phyloP scores from a whole-genome alignment of 2,797 vertebrate genomes.

The Scyliorhinus canicula region DNA sequence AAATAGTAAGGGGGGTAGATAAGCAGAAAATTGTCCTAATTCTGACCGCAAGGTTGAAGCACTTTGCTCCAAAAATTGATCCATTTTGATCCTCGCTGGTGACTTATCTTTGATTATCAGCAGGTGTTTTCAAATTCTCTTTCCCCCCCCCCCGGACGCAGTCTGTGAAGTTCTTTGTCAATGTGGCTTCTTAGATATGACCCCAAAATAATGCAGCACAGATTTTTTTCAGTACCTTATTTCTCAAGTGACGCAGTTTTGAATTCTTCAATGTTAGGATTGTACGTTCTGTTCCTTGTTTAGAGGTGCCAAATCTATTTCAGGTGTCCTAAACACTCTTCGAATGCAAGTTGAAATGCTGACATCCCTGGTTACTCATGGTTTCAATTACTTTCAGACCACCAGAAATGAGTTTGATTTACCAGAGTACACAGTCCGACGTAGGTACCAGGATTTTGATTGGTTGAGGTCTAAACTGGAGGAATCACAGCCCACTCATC shows the following conservation, averaged over 20 bases:
- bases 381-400: slow-evolving; percentile 62
- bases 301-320: not conserved
- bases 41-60: not conserved
- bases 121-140: not conserved
- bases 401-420: slow-evolving; percentile 87
- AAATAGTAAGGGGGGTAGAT: too few species aligned
- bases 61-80: not conserved
- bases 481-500: slow-evolving; percentile 93
- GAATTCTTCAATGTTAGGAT: not conserved
- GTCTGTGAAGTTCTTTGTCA: not conserved
- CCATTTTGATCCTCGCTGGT: not conserved
- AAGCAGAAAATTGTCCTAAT: not conserved
- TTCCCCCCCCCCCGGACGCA: not conserved
- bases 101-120: not conserved
- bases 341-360: not conserved
- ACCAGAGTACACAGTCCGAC: slow-evolving; percentile 83
- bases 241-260: not conserved
- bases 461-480: slow-evolving; percentile 92
- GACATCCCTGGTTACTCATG: slow-evolving; percentile 13
- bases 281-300: not conserved
- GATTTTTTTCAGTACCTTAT: not conserved
- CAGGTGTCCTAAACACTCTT: not conserved
- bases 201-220: not conserved
- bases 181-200: not conserved
- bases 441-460: slow-evolving; percentile 96